These are phyloP conservation scores for Steinernema scapterisci DNA, from an alignment of 2,888 invertebrate genomes.

Conservation along the genomic window DNA sequence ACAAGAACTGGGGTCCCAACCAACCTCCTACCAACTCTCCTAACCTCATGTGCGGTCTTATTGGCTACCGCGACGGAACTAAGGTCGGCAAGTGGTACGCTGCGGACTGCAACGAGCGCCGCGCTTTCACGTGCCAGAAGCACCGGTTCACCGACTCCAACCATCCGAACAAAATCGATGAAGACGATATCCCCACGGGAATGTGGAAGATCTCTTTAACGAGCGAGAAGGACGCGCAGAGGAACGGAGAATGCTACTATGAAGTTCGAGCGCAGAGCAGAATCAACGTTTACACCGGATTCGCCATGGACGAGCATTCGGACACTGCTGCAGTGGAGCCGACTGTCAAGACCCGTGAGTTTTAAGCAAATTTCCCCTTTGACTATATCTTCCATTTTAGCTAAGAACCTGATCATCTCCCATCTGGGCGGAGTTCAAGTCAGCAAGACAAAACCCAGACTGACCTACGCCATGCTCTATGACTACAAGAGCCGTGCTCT, in stretches of 20 bases:
- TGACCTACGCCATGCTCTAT: constrained; percentile 32
- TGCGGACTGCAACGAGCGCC: constrained; percentile 44
- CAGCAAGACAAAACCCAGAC: background rate
- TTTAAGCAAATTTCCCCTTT: background rate
- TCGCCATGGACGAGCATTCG: constrained; percentile 37
- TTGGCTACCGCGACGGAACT: background rate
- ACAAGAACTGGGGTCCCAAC: constrained; percentile 1
- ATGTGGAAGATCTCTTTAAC: constrained; percentile 46
- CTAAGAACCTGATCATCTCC: constrained; percentile 47
- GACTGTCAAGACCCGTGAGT: background rate
- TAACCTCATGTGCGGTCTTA: background rate
- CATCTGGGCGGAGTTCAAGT: constrained; percentile 39
- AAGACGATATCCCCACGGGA: constrained; percentile 52
- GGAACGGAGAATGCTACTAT: constrained; percentile 34
- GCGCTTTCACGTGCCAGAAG: constrained; percentile 53
- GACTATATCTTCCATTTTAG: constrained; percentile 25
- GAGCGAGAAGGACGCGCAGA: background rate
- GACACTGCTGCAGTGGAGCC: background rate
- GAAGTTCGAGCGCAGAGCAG: constrained; percentile 50
- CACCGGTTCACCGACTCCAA: constrained; percentile 48
- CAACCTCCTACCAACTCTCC: background rate
- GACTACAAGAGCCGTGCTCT: constrained; percentile 38
- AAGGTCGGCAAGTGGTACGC: constrained; percentile 30
- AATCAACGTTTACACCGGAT: constrained; percentile 53
- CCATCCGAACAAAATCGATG: constrained; percentile 44